A percentile compares a stretch with the other conserved stretches of the same genome.
Conservation (phyloP, 2,888 invertebrate species). For the Odontothrips loti region DNA sequence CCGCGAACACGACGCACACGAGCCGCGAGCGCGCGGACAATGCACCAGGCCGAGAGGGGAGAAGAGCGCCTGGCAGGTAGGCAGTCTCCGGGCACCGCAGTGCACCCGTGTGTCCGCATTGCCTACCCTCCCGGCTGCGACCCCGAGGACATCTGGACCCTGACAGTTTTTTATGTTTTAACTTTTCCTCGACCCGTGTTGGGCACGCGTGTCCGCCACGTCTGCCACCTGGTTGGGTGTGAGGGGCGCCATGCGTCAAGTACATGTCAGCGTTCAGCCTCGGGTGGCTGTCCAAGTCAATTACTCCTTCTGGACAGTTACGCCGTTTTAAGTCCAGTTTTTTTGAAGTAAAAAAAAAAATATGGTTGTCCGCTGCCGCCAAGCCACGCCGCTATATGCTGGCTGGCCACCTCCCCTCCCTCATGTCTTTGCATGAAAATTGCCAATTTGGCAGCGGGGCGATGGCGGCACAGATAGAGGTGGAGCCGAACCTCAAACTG, state of each 20-base stretch:
- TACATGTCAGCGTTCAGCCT: too few species aligned
- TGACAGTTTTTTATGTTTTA: too few species aligned
- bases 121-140: background rate
- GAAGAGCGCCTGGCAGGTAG: background rate
- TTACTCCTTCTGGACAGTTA: too few species aligned
- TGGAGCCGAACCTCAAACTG: background rate
- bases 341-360: too few species aligned
- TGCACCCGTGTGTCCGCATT: background rate
- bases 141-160: background rate
- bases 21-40: background rate
- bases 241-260: too few species aligned
- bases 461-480: background rate
- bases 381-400: too few species aligned
- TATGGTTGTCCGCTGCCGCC: background rate
- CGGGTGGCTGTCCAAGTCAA: too few species aligned
- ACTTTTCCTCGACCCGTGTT: too few species aligned
- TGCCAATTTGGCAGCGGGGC: slow-evolving; percentile 15
- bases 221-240: too few species aligned
- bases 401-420: background rate
- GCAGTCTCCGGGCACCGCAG: background rate
- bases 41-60: background rate
- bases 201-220: too few species aligned
- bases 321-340: too few species aligned
- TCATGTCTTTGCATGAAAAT: slow-evolving; percentile 23
- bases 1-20: background rate